Base-by-base conservation (phyloP, 2,888 invertebrate genomes). In the Caenorhabditis sinica region DNA sequence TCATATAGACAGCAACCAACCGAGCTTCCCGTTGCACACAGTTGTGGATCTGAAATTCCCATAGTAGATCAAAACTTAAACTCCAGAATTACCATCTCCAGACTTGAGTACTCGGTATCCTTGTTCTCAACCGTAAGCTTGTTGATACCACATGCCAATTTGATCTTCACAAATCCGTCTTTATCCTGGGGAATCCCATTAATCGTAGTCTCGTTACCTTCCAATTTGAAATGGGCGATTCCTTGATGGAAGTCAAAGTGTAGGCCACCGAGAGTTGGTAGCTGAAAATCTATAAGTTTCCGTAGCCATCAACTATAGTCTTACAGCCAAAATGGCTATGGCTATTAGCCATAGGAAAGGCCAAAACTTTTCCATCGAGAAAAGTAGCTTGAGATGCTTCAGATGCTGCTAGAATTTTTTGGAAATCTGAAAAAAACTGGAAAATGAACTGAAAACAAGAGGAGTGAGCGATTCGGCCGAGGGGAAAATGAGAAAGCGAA, bases 141-240 rank as follows among this genome's bases (percentile, higher is more conserved):
- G 15, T 83, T 79, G 36, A 74, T 17, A 17, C 83, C 83, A n/a
- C 83, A 83, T 25, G 40, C 58, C 40, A 83, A 40, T 15, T 69
- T 65, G 20, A 83, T 33, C 13, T 49, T 30, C 11, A 83, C 49
- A n/a, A 51, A 28, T 30, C 71, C 69, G 13, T 28, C 33, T 8
- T 0, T n/a, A 4, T 79, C 63, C n/a, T 71, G 51, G n/a, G 63
- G 17, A 6, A 75, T 28, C 33, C 74, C 80, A n/a, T 49, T 71
- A 6, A 83, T 83, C 1, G 66, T 66, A 0, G 56, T 79, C 8
- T 69, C 69, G 17, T 65, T 58, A 56, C 72, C 65, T 3, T 43
- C 25, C 40, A 72, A 30, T 23, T 49, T 65, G 56, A 79, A 79
- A 17, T 65, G 65, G 4, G 79, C 79, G 20, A 79, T 53, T 45